Base-by-base conservation (phyloP, 2,113 vertebrate species). In the Nannospalax galili region DNA sequence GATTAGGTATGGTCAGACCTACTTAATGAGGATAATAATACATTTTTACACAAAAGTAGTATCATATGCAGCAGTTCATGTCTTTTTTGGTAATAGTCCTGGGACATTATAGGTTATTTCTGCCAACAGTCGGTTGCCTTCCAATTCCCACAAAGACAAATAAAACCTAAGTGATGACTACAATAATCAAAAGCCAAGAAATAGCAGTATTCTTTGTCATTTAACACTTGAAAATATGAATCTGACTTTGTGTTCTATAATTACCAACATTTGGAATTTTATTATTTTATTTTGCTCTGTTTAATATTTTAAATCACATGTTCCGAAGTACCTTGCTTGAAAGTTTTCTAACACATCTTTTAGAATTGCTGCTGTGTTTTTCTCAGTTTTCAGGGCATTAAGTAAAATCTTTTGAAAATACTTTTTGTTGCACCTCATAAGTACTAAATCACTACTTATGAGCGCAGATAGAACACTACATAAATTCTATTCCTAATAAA, bases 161-260 rank as follows among this genome's bases (percentile, higher is more conserved):
- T 77, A 91, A 94, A 95, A 92, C 32, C 20, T 62, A 96, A 92
- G 70, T 88, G 22, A 94, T 84, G 35, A 90, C 10, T 87, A 65
- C 64, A 89, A 64, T 94, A 91, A 75, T 89, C 69, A 90, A 92
- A 86, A 96, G 45, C 22, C 56, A 93, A 93, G 58, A 95, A 89
- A 52, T 35, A 86, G 5, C 15, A 81, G 11, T 16, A 20, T 42
- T 35, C 42, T 37, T 37, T 62, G 14, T 2, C 12, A 28, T 19
- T 91, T 91, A 84, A 72, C 4, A 30, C 16, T 56, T 94, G 24
- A 4, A 95, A 91, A n/a, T 12, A 87, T 0, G 2, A 77, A 80
- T 60, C 6, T 84, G 69, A 74, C 42, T 92, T 92, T 92, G 40
- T 95, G 1, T 75, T 95, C 74, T 91, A 30, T 94, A 95, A 96